Base-by-base conservation (phyloP, 2,888 invertebrate genomes). In the Parasteatoda lunata region DNA sequence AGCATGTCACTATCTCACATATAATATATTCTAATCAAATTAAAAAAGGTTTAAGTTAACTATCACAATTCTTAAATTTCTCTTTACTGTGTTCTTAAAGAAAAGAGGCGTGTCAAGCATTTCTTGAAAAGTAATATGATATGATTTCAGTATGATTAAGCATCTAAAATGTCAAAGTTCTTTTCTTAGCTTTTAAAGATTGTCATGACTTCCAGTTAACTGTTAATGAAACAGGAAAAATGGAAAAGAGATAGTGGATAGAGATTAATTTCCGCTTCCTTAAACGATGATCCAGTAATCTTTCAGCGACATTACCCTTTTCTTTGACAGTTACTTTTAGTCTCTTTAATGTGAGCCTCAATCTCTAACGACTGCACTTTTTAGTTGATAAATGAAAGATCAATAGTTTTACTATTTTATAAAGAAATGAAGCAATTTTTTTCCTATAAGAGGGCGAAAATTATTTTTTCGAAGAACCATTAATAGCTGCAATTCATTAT, bases 201-300 rank as follows among this genome's bases (percentile, higher is more conserved):
- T 68, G 45, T 8, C 15, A 68, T 30, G 9, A 68, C 5, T 68
- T 68, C 5, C 4, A 15, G 15, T 15, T 15, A 68, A 68, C 8
- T 30, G 15, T 15, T 59, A 68, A 68, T 15, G 15, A 4, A 66
- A 66, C 5, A 15, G 15, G 9, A 71, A 49, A 71, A 71, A 5
- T 49, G 15, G 49, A n/a, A 51, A 76, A 76, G 45, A 64, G 47
- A n/a, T 8, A 13, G 45, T 3, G 66, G 30, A 71, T 51, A 66
- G 54, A 71, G 66, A 75, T 73, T 76, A 82, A 76, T 82, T 82
- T 70, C 64, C 76, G 47, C 51, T 82, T 69, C 76, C 70, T 59
- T 68, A 70, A 82, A 76, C 76, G 69, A 82, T 82, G 76, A 76
- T 76, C 68, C 76, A 49, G 76, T 82, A 82, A 82, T 82, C 70